Percentiles rank a stretch among this genome's conserved stretches.
These are phyloP conservation scores for Troides helena DNA, from an alignment of 2,888 invertebrate species.

Conservation along the genomic window DNA sequence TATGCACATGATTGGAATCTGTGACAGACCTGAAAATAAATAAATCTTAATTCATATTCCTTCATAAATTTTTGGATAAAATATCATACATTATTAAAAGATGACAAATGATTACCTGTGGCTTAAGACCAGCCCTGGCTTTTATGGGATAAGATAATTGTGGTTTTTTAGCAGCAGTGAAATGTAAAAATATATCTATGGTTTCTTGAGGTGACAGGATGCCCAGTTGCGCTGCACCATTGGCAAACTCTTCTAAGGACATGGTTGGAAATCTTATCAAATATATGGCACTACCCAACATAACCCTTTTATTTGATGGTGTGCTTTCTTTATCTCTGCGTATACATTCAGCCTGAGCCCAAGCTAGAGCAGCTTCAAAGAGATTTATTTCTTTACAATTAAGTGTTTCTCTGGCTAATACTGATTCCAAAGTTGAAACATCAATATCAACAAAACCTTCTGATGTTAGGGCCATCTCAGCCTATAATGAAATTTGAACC, in stretches of 20 bases:
- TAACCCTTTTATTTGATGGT: slow-evolving; percentile 88
- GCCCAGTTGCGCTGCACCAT: slow-evolving; percentile 95
- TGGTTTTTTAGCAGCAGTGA: slow-evolving; percentile 94
- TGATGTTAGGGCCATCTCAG: slow-evolving; percentile 96
- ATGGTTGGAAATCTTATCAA: slow-evolving; percentile 96
- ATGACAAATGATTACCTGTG: slow-evolving; percentile 81
- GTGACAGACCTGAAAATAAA: slow-evolving; percentile 87
- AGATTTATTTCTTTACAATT: slow-evolving; percentile 96
- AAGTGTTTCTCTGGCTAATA: slow-evolving; percentile 94
- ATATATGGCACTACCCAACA: slow-evolving; percentile 89
- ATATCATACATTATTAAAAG: neutral
- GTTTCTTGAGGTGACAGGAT: slow-evolving; percentile 95
- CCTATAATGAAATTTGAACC: slow-evolving; percentile 78
- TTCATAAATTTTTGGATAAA: neutral
- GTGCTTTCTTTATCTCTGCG: slow-evolving; percentile 91
- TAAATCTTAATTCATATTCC: slow-evolving; percentile 15
- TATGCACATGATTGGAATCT: slow-evolving; percentile 98
- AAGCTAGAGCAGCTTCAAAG: slow-evolving; percentile 94
- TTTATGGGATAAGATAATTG: slow-evolving; percentile 90
- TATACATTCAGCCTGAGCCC: slow-evolving; percentile 95
- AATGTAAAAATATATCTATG: slow-evolving; percentile 96
- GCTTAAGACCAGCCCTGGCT: slow-evolving; percentile 91
- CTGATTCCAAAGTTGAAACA: slow-evolving; percentile 93
- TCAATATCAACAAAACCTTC: slow-evolving; percentile 98
- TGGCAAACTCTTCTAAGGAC: slow-evolving; percentile 94